These are phyloP conservation scores for Reticulitermes lucifugus DNA, from an alignment of 2,888 invertebrate genomes.

Conservation along the genomic window DNA sequence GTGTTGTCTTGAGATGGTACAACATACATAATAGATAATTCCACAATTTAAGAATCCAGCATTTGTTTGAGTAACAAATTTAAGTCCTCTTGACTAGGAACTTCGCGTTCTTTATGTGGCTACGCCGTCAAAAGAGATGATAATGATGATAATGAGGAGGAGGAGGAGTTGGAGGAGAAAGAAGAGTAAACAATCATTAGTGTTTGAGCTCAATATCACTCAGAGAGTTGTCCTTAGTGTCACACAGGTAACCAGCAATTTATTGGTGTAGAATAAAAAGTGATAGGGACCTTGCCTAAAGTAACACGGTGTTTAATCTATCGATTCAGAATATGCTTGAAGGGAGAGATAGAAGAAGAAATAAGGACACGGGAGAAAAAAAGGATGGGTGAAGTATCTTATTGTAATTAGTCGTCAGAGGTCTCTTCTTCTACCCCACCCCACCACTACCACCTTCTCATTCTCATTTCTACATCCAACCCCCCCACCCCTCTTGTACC, in stretches of 20 bases:
- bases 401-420: slow-evolving; percentile 45
- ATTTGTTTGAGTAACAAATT: too few relatives aligned
- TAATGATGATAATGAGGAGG: too few relatives aligned
- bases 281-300: not conserved
- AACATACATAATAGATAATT: too few relatives aligned
- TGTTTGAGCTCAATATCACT: too few relatives aligned
- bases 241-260: not conserved
- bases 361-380: not conserved
- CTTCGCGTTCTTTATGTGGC: too few relatives aligned
- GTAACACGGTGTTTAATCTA: not conserved
- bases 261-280: not conserved
- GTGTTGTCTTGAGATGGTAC: too few relatives aligned
- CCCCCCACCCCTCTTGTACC: slow-evolving; percentile 15
- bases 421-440: slow-evolving; percentile 13
- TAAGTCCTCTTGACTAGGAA: too few relatives aligned
- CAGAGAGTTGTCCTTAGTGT: too few relatives aligned
- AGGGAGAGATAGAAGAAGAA: not conserved
- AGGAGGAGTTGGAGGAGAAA: too few relatives aligned
- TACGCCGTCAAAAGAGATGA: too few relatives aligned
- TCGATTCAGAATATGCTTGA: not conserved
- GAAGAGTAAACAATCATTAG: too few relatives aligned
- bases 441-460: slow-evolving; percentile 20
- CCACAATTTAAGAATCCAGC: too few relatives aligned
- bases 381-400: slow-evolving; percentile 22
- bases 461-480: slow-evolving; percentile 40